Conservation (phyloP, 2,113 vertebrate species). For the Colistium nudipinnis region DNA sequence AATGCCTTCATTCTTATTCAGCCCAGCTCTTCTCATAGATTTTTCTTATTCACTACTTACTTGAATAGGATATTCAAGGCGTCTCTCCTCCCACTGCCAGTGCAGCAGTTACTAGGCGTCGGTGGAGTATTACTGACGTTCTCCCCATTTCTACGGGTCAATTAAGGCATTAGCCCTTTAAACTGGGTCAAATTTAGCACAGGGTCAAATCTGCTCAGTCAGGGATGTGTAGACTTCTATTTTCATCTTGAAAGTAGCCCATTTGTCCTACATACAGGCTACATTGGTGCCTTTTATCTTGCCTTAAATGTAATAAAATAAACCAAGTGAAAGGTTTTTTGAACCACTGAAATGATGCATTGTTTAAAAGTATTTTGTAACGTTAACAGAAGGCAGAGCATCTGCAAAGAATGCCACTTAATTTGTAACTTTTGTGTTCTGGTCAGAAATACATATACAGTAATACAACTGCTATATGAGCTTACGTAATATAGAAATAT, state of each 20-base stretch:
- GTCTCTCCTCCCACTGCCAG: slow-evolving; percentile 52
- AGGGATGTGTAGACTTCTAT: not conserved
- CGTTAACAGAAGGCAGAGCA: not conserved
- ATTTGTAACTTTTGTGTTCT: not conserved
- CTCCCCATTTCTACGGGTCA: slow-evolving; percentile 35
- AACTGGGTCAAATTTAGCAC: slow-evolving; percentile 27
- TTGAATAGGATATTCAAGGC: slow-evolving; percentile 67
- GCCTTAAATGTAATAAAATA: not conserved
- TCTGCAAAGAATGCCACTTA: not conserved
- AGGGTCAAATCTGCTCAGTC: not conserved
- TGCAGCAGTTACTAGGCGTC: slow-evolving; percentile 26
- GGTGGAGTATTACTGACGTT: slow-evolving; percentile 24
- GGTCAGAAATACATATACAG: not conserved
- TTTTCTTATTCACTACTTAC: slow-evolving; percentile 64
- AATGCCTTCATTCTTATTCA: slow-evolving; percentile 73
- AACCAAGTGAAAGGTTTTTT: not conserved
- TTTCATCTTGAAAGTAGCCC: not conserved
- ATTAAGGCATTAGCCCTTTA: slow-evolving; percentile 42
- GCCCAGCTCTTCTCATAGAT: slow-evolving; percentile 50
- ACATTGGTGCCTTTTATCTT: not conserved
- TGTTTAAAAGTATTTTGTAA: not conserved
- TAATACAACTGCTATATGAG: not conserved
- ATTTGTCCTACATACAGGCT: not conserved
- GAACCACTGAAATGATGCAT: not conserved
- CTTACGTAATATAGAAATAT: not conserved